phyloP scores from a whole-genome alignment of 2,113 vertebrate genomes.

The Corydoras sp. region DNA sequence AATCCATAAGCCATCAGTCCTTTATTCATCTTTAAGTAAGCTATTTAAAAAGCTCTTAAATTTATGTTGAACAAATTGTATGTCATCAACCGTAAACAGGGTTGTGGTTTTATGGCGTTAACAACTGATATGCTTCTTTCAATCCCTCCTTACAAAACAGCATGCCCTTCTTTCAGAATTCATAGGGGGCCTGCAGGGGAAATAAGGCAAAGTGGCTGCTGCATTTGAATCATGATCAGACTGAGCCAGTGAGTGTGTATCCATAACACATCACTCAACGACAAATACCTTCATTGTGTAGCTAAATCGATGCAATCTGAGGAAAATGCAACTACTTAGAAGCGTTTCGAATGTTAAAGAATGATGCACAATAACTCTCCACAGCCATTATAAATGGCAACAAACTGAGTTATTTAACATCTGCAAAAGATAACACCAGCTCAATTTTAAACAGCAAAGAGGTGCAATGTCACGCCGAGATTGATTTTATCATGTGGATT shows the following conservation, averaged over 20 bases:
- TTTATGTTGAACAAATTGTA: no score
- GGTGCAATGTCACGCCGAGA: neutral
- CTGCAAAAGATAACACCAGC: no score
- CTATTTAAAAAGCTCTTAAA: no score
- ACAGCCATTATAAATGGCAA: no score
- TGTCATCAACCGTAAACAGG: no score
- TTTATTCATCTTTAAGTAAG: no score
- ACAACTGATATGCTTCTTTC: neutral
- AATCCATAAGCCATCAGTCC: no score
- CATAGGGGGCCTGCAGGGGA: slow-evolving; percentile 26
- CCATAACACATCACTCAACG: slow-evolving; percentile 9
- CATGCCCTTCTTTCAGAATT: slow-evolving; percentile 10
- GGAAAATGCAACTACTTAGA: neutral
- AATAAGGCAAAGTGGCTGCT: slow-evolving; percentile 26
- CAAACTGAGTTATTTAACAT: no score
- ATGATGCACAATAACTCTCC: no score
- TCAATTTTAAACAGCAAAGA: neutral
- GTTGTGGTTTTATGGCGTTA: no score
- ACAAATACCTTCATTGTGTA: slow-evolving; percentile 1
- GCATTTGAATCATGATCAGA: slow-evolving; percentile 16
- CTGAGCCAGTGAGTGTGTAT: neutral
- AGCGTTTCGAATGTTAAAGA: no score
- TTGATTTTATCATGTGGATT: neutral
- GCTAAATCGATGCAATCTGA: slow-evolving; percentile 2
- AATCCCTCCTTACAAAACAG: slow-evolving; percentile 2